A percentile compares a stretch with the other conserved stretches of the same genome.
These are phyloP conservation scores for Turritopsis rubra DNA, from an alignment of 30 jellyfish, hydroid and myxozoan species.

Conservation along the genomic window DNA sequence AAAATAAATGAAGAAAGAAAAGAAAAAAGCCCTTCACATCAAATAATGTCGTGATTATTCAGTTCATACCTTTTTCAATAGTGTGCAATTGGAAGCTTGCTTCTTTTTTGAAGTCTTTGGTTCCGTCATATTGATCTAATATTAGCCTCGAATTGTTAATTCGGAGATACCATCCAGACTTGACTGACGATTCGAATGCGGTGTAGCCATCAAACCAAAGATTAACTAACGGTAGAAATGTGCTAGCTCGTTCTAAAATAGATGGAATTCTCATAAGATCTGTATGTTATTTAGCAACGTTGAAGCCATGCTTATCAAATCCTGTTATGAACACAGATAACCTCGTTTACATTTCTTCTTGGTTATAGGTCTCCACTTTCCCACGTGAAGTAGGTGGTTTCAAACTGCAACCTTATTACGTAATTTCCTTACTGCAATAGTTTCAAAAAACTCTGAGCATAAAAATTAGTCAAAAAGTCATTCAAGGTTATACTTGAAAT, in stretches of 20 bases:
- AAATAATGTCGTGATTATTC: no score
- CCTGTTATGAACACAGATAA: no score
- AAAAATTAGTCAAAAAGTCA: no score
- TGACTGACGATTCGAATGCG: slow-evolving; percentile 74
- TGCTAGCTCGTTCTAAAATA: slow-evolving; percentile 65
- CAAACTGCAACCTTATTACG: no score
- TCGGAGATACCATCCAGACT: slow-evolving; percentile 70
- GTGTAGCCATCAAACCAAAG: slow-evolving; percentile 83
- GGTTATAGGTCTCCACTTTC: no score
- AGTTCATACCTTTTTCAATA: not conserved
- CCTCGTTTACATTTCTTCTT: not conserved
- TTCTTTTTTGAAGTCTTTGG: slow-evolving; percentile 64
- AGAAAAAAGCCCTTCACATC: no score
- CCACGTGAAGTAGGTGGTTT: no score
- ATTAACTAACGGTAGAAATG: slow-evolving; percentile 67
- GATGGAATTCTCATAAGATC: no score
- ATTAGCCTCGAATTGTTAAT: slow-evolving; percentile 49
- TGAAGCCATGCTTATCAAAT: not conserved
- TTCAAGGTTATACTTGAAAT: no score
- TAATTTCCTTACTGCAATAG: no score
- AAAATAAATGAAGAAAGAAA: no score
- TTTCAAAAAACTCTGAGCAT: no score
- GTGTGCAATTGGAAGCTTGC: slow-evolving; percentile 55
- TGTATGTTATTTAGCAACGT: not conserved
- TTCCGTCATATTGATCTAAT: slow-evolving; percentile 75